Conservation (phyloP, 2,797 vertebrate genomes). For the Allochrocebus solatus region DNA sequence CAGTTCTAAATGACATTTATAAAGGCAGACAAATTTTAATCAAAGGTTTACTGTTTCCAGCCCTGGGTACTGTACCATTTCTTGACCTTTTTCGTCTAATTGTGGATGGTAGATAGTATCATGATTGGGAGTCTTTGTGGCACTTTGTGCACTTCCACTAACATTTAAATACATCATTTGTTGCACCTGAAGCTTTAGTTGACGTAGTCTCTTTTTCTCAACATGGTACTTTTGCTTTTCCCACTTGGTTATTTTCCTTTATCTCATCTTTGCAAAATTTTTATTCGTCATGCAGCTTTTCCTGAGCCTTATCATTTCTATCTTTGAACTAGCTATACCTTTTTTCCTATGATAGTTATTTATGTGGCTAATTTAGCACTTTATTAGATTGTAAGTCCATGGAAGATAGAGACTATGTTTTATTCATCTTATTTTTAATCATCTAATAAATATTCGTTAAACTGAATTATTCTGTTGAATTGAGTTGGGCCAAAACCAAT, state of each 20-base stretch:
- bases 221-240: neutral
- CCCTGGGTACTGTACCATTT: neutral
- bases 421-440: neutral
- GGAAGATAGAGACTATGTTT: neutral
- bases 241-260: neutral
- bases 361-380: neutral
- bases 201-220: neutral
- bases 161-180: neutral
- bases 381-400: neutral
- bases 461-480: neutral
- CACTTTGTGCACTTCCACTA: neutral
- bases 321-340: neutral
- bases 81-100: neutral
- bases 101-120: neutral
- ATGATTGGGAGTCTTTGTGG: neutral
- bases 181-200: neutral
- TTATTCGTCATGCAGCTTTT: neutral
- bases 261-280: constrained; percentile 12
- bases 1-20: neutral
- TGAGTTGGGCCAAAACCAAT: neutral
- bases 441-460: neutral
- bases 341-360: constrained; percentile 11
- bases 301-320: neutral
- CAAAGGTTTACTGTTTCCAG: neutral
- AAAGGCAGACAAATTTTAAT: neutral